Conservation (phyloP, 2,113 vertebrate genomes). For the Datnioides undecimradiatus region DNA sequence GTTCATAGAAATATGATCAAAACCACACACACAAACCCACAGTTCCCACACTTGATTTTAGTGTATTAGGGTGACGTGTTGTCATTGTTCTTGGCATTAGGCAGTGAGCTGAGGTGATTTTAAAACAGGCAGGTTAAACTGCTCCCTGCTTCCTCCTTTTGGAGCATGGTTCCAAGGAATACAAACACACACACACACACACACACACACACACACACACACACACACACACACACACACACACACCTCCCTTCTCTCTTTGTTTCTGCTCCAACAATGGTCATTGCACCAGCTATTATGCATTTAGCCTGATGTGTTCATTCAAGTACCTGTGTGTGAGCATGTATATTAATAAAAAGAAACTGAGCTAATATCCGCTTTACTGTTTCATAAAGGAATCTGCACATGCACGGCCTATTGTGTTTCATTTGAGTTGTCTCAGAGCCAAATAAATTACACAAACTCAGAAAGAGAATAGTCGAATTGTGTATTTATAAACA, state of each 20-base stretch:
- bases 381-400: background rate
- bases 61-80: conserved; percentile 28
- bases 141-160: conserved; percentile 51
- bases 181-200: conserved; percentile 3
- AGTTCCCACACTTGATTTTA: conserved; percentile 8
- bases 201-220: background rate
- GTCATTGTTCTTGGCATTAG: conserved; percentile 48
- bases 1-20: conserved; percentile 13
- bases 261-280: conserved; percentile 44
- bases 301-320: background rate
- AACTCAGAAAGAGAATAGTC: background rate
- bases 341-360: background rate
- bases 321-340: background rate
- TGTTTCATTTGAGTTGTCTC: background rate
- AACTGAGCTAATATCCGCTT: background rate
- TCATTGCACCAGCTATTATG: conserved; percentile 31
- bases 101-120: conserved; percentile 46
- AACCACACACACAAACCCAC: conserved; percentile 1
- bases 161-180: conserved; percentile 44
- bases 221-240: no score
- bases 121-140: conserved; percentile 25
- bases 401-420: background rate
- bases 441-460: background rate
- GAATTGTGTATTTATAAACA: background rate
- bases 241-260: background rate